Percentiles rank a stretch among this genome's conserved stretches.
phyloP scores from a whole-genome alignment of 1,140 invertebrate genomes.

The Lucilia cuprina region DNA sequence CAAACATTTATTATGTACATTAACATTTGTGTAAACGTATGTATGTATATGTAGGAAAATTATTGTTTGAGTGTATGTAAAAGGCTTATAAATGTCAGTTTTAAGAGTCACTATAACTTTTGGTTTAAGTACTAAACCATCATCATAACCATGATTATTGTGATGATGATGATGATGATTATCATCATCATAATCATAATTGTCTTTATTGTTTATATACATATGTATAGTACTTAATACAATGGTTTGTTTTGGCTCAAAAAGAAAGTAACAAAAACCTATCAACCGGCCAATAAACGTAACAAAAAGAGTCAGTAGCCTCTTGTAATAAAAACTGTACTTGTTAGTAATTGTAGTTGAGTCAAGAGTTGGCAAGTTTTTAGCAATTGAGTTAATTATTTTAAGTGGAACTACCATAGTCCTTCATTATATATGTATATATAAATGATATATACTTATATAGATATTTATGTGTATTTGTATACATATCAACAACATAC shows the following conservation, averaged over 20 bases:
- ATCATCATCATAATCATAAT: not conserved
- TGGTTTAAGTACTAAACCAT: slow-evolving; percentile 2
- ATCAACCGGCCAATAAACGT: not conserved
- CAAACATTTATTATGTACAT: too few species aligned
- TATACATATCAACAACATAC: not conserved
- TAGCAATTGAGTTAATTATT: slow-evolving; percentile 30
- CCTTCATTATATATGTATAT: not conserved
- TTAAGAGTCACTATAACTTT: slow-evolving; percentile 18
- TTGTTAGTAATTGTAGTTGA: not conserved
- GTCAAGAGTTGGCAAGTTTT: not conserved
- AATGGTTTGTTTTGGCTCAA: not conserved
- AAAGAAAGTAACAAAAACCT: not conserved
- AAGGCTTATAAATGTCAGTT: slow-evolving; percentile 29
- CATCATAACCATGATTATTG: not conserved
- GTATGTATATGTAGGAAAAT: too few species aligned
- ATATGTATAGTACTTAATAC: too few species aligned
- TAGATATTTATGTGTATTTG: not conserved
- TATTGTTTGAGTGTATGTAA: not conserved
- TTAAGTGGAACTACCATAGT: not conserved
- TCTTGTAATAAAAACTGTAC: not conserved
- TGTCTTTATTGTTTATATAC: not conserved
- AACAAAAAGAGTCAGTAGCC: not conserved
- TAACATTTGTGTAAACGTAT: too few species aligned
- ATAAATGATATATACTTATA: not conserved
- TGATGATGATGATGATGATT: not conserved